Evolutionary conservation across 2,797 vertebrate species (phyloP).

Genomic region (Paguma larvata): DNA sequence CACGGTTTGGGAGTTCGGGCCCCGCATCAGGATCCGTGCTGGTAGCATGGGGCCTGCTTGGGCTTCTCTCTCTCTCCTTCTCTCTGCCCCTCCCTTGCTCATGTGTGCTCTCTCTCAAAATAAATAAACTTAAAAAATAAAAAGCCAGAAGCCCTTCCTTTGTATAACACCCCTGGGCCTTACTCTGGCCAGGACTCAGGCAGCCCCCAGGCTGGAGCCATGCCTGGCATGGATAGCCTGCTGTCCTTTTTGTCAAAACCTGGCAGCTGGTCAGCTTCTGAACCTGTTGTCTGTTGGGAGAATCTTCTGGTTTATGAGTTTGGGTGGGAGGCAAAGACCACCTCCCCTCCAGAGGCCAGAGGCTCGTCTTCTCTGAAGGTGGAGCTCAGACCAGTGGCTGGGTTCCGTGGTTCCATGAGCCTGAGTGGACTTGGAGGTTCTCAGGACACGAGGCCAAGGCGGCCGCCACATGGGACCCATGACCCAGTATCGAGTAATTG

Average conservation of each 20-base stretch:
- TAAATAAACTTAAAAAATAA: too few species aligned
- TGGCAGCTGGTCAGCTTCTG: neutral
- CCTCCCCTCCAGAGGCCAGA: neutral
- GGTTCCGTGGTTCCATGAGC: neutral
- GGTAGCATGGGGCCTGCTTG: too few species aligned
- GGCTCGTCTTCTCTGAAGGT: neutral
- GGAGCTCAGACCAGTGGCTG: neutral
- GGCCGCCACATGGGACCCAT: accelerated
- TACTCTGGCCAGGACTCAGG: neutral
- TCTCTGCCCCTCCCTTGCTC: too few species aligned
- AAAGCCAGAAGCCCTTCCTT: too few species aligned
- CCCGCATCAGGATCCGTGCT: too few species aligned
- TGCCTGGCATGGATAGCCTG: neutral
- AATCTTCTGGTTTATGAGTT: neutral
- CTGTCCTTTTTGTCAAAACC: too few species aligned
- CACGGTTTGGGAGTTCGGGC: too few species aligned
- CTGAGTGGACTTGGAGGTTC: neutral
- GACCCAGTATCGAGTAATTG: neutral
- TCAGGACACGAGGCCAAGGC: neutral
- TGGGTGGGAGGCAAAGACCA: neutral
- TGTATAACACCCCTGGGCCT: neutral
- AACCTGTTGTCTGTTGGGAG: neutral
- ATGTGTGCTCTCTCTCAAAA: too few species aligned
- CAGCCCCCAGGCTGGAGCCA: neutral
- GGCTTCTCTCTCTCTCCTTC: too few species aligned